Conservation (phyloP, 2,888 invertebrate species). For the Piscicola geometra region DNA sequence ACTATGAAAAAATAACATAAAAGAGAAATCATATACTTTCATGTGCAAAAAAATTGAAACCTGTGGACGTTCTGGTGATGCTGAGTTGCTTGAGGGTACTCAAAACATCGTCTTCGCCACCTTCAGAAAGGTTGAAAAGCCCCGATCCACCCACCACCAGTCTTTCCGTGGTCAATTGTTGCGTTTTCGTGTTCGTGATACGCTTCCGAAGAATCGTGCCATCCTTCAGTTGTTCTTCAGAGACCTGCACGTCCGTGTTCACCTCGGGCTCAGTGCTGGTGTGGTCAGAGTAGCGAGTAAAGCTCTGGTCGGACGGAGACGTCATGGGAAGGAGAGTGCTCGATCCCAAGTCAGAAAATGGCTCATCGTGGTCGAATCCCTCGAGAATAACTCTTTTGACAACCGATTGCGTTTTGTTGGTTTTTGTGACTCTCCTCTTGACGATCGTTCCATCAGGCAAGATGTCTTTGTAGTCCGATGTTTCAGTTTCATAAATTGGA, state of each 20-base stretch:
- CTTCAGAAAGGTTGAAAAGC: conserved; percentile 30
- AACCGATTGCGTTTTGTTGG: conserved; percentile 35
- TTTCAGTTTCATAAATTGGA: conserved; percentile 35
- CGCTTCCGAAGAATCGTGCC: conserved; percentile 35
- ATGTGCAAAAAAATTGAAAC: background rate
- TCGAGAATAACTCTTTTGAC: conserved; percentile 37
- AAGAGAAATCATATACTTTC: background rate
- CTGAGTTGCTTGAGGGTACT: conserved; percentile 33
- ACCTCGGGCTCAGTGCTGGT: conserved; percentile 37
- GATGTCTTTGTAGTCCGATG: conserved; percentile 32
- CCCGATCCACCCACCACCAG: conserved; percentile 36
- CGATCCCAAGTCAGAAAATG: conserved; percentile 28
- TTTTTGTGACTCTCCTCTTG: conserved; percentile 34
- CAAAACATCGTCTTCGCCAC: conserved; percentile 37
- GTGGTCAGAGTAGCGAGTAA: conserved; percentile 36
- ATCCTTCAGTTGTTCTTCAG: conserved; percentile 34
- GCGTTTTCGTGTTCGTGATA: conserved; percentile 37
- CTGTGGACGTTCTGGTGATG: conserved; percentile 20
- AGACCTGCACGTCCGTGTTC: conserved; percentile 31
- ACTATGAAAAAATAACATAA: no score
- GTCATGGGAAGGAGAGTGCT: conserved; percentile 15
- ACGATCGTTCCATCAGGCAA: conserved; percentile 39
- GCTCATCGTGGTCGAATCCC: conserved; percentile 36
- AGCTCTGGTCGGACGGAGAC: conserved; percentile 26
- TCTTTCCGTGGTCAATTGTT: conserved; percentile 38